These are phyloP conservation scores for Oncorhynchus tshawytscha DNA, from an alignment of 2,113 vertebrate species.

Conservation along the genomic window DNA sequence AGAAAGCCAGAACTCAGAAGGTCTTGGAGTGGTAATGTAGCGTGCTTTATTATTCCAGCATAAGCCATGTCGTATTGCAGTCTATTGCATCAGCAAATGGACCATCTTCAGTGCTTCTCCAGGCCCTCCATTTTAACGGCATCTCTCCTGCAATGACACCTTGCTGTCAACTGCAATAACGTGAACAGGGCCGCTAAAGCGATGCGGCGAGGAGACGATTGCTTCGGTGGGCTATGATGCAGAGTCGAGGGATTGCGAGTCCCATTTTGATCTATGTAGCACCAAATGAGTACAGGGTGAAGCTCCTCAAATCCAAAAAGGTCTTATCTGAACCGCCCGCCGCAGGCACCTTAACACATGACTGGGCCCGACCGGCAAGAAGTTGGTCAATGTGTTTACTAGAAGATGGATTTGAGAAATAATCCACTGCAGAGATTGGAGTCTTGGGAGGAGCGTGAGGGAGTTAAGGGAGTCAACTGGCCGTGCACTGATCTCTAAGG, in stretches of 20 bases:
- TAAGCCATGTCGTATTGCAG: slow-evolving; percentile 32
- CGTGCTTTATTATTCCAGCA: slow-evolving; percentile 9
- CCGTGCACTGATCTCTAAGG: not conserved
- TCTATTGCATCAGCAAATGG: slow-evolving; percentile 45
- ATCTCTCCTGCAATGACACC: not conserved
- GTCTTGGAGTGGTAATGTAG: not conserved
- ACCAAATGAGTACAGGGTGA: slow-evolving; percentile 21
- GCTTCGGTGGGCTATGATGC: not conserved
- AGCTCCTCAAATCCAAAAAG: not conserved
- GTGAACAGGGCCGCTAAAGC: slow-evolving; percentile 8
- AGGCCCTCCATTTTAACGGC: not conserved
- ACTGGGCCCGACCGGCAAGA: slow-evolving; percentile 2
- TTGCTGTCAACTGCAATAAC: slow-evolving; percentile 36
- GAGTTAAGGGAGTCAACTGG: not conserved
- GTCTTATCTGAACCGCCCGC: slow-evolving; percentile 7
- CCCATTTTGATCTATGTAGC: not conserved
- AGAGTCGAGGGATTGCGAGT: not conserved
- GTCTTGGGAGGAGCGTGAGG: not conserved
- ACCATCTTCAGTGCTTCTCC: slow-evolving; percentile 29
- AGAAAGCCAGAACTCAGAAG: not conserved
- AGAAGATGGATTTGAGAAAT: not conserved
- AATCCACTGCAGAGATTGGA: not conserved
- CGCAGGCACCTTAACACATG: not conserved
- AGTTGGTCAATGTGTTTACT: not conserved
- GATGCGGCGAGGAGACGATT: not conserved